Base-by-base conservation (phyloP, 2,888 invertebrate species). In the Epinotia brunnichana region DNA sequence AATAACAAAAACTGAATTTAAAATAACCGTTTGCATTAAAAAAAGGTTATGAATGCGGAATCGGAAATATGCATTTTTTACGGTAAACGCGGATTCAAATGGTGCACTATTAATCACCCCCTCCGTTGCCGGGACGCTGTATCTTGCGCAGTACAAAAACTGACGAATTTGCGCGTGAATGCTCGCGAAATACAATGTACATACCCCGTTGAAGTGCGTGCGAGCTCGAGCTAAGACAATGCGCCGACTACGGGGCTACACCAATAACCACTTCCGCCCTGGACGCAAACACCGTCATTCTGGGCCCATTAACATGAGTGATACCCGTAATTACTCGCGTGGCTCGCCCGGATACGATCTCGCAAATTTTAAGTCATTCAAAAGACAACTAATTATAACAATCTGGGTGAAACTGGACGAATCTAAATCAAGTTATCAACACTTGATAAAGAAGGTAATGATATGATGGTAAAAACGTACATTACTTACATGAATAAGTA, bases 61-160 rank as follows among this genome's bases (percentile, higher is more conserved):
- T 73, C 69, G 73, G 73, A 73, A 69, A 73, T 73, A 73, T 73
- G 73, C 73, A 73, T 73, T 73, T 73, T 73, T 73, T 73, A 73
- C 63, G 60, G 67, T 62, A 73, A 73, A 73, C 63, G 62, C 69
- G 63, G 41, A 73, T 73, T 73, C 69, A 69, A 73, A 73, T 59
- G 69, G 73, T 48, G 62, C 41, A 44, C 68, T 19, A 73, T 73
- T 73, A 73, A 73, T 73, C 73, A 69, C 51, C 51, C 62, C n/a
- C 35, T 57, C 53, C 17, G 29, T 29, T 41, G 54, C n/a, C 41
- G 17, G 29, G 44, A 68, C 59, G 44, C 59, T 35, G 64, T 62
- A 39, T 64, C 64, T 64, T 64, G 21, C 21, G 35, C 19, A 54
- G 64, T 54, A 53, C 39, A 66, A 57, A 56, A 57, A 59, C 29